Conservation (phyloP, 1,140 invertebrate genomes). For the Maniola jurtina region DNA sequence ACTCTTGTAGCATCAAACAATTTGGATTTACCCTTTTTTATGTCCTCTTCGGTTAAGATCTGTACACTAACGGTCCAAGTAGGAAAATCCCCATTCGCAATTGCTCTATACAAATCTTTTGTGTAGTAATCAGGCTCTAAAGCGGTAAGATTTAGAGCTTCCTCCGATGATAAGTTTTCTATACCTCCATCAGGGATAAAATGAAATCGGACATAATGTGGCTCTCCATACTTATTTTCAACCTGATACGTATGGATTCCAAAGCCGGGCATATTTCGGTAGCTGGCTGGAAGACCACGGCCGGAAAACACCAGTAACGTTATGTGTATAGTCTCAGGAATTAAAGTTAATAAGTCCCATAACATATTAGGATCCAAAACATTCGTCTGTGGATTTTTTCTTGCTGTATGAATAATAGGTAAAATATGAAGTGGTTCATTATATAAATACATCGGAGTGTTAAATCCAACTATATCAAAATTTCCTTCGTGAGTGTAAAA, state of each 20-base stretch:
- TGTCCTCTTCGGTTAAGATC: constrained; percentile 76
- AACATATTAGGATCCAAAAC: constrained; percentile 89
- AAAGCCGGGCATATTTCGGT: constrained; percentile 84
- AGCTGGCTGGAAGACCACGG: constrained; percentile 92
- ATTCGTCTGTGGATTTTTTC: constrained; percentile 86
- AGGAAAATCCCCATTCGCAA: constrained; percentile 84
- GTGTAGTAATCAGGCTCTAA: constrained; percentile 87
- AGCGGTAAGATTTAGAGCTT: constrained; percentile 81
- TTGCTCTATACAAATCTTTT: constrained; percentile 87
- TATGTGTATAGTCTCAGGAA: constrained; percentile 89
- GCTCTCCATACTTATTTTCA: constrained; percentile 27
- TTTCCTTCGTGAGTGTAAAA: constrained; percentile 7
- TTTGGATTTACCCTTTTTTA: constrained; percentile 77
- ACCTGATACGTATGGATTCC: constrained; percentile 85
- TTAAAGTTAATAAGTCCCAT: constrained; percentile 93
- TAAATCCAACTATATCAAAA: constrained; percentile 69
- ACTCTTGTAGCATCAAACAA: constrained; percentile 86
- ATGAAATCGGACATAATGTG: constrained; percentile 88
- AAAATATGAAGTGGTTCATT: constrained; percentile 85
- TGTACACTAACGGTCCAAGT: constrained; percentile 83
- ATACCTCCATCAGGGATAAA: constrained; percentile 86
- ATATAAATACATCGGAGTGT: constrained; percentile 87
- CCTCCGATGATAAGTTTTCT: constrained; percentile 79
- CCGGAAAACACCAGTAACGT: constrained; percentile 84
- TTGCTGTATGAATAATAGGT: constrained; percentile 81